Percentiles rank a stretch among this genome's conserved stretches.
Conservation (phyloP, 2,113 vertebrate species). For the Symphodus melops region DNA sequence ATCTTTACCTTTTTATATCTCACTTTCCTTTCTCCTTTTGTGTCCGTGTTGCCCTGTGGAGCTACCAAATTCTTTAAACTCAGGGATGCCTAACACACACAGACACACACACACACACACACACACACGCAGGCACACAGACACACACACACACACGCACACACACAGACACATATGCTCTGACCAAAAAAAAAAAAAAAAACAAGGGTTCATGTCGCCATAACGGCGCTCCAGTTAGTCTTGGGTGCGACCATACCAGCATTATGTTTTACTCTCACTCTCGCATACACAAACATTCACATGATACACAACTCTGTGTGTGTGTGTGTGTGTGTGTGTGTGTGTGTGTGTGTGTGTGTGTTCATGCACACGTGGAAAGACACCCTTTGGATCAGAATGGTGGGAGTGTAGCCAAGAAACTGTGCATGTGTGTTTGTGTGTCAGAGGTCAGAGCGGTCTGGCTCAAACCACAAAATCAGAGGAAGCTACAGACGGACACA, state of each 20-base stretch:
- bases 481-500: constrained; percentile 65
- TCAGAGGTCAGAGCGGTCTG: constrained; percentile 24
- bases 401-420: not conserved
- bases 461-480: constrained; percentile 60
- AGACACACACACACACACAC: constrained; percentile 3
- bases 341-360: not conserved
- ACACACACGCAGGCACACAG: not conserved
- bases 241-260: constrained; percentile 30
- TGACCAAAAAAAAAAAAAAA: too few species aligned
- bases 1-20: constrained; percentile 19
- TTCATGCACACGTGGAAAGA: constrained; percentile 8
- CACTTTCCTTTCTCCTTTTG: constrained; percentile 7
- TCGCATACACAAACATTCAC: constrained; percentile 19
- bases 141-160: not conserved
- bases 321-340: not conserved
- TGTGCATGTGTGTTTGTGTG: not conserved
- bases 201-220: constrained; percentile 19
- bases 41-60: not conserved
- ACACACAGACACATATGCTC: too few species aligned
- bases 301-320: constrained; percentile 12
- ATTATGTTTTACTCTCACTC: constrained; percentile 13
- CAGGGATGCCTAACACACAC: not conserved
- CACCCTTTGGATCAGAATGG: not conserved
- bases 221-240: constrained; percentile 50
- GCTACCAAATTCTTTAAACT: constrained; percentile 10